These are phyloP conservation scores for Euspilapteryx auroguttella DNA, from an alignment of 2,888 invertebrate genomes.

Conservation along the genomic window DNA sequence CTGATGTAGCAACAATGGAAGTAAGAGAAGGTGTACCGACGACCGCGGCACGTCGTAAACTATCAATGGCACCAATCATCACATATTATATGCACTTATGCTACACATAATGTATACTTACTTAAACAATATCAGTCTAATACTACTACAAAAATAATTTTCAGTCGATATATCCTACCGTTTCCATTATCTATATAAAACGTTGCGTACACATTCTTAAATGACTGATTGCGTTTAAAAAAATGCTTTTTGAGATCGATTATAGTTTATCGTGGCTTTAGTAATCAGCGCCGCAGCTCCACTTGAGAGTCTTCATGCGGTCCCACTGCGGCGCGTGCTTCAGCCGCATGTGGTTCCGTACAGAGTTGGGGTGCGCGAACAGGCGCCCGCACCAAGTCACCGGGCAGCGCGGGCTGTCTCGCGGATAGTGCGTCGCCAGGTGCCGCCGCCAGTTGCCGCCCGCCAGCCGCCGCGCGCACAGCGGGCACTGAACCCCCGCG, in stretches of 20 bases:
- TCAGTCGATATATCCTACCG: constrained; percentile 55
- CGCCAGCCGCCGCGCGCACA: constrained; percentile 71
- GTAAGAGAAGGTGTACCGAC: too few relatives aligned
- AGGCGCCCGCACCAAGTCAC: constrained; percentile 73
- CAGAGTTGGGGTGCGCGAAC: constrained; percentile 84
- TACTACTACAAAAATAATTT: constrained; percentile 60
- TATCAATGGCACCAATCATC: constrained; percentile 61
- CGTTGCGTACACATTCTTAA: constrained; percentile 23
- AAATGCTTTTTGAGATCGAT: constrained; percentile 44
- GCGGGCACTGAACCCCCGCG: constrained; percentile 64
- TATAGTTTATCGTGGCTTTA: constrained; percentile 4
- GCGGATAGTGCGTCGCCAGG: constrained; percentile 81
- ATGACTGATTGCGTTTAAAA: constrained; percentile 24
- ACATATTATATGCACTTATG: constrained; percentile 35
- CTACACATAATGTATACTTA: constrained; percentile 14
- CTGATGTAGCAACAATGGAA: constrained; percentile 53
- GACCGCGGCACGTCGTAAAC: constrained; percentile 46
- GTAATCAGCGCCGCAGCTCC: constrained; percentile 60
- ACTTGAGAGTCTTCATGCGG: constrained; percentile 78
- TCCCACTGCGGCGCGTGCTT: constrained; percentile 83
- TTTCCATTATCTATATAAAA: constrained; percentile 12
- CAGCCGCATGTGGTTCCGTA: constrained; percentile 84
- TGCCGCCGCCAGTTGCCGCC: constrained; percentile 71
- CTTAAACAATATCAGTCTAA: constrained; percentile 56
- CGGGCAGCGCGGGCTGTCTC: constrained; percentile 81